Evolutionary conservation across 2,888 invertebrate genomes (phyloP), one percentile per base, ranked within the genome.

Genomic region (Pomacea canaliculata): DNA sequence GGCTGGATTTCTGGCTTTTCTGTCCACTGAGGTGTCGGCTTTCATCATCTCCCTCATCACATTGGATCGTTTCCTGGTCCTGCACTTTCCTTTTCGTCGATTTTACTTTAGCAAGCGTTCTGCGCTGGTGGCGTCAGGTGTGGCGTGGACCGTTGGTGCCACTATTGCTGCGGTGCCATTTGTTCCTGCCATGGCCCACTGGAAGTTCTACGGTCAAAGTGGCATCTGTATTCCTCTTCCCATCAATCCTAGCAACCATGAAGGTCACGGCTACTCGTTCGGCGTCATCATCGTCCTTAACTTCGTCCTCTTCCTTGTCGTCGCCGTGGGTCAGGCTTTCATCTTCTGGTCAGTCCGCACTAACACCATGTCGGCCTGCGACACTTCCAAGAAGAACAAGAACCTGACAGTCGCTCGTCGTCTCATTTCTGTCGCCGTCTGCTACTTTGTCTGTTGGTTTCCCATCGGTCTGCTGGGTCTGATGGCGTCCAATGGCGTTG

Each of bases 141-240:
- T 77, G 1, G 79, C 73, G 0, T 79, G 79, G 79, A 18, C 56
- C 12, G 16, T 70, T 0, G 76, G 79, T 5, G 8, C 69, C 2
- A 13, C 7, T 46, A 63, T 79, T 46, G 79, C 79, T 10, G 59
- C 74, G 37, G 72, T 79, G 8, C 79, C 77, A 12, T 70, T 79
- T 10, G 60, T 79, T 12, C 74, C 77, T 2, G 60, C 68, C 10
- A 71, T 65, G 51, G 56, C 62, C n/a, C 71, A 77, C n/a, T 79
- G 79, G 79, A 63, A 77, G 49, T 76, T 79, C 46, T 79, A 77
- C 70, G 68, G 74, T 9, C 77, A 79, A 59, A 77, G 69, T 27
- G 79, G 75, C 46, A 74, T 79, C 18, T 75, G 79, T 37, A 75
- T 79, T 19, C 79, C 79, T 3, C 51, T 71, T 79, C 18, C 79